phyloP scores from a whole-genome alignment of 1,140 invertebrate genomes.

The Drosophila lacteicornis region DNA sequence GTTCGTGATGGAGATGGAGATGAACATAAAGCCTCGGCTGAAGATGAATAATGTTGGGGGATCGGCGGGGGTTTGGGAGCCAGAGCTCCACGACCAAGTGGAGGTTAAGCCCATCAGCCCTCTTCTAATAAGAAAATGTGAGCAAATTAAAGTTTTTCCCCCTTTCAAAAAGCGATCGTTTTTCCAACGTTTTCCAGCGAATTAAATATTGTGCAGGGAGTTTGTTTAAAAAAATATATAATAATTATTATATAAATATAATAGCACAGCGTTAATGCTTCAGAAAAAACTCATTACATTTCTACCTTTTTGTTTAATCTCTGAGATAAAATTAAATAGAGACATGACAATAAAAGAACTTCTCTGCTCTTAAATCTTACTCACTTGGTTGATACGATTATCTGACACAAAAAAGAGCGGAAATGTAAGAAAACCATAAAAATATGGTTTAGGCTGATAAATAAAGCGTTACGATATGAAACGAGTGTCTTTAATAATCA shows the following conservation, averaged over 20 bases:
- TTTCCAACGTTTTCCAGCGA: neutral
- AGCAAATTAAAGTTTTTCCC: neutral
- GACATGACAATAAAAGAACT: neutral
- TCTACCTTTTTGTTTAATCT: too few relatives aligned
- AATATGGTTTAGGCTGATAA: neutral
- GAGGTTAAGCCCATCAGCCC: conserved; percentile 9
- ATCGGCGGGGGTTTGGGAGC: neutral
- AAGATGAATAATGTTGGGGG: conserved; percentile 29
- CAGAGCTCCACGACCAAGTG: conserved; percentile 8
- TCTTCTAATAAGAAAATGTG: conserved; percentile 22
- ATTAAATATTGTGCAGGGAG: neutral
- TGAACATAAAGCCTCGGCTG: conserved; percentile 8
- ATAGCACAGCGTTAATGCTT: neutral
- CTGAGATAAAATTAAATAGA: neutral
- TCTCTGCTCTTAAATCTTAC: neutral
- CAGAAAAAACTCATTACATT: too few relatives aligned
- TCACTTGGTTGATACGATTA: conserved; percentile 1
- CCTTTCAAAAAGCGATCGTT: neutral
- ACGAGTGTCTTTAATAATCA: neutral
- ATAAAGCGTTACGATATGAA: neutral
- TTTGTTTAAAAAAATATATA: neutral
- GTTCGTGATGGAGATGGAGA: conserved; percentile 13
- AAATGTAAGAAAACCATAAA: neutral
- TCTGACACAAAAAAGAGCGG: neutral
- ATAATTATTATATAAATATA: neutral